phyloP scores from a whole-genome alignment of 2,888 invertebrate genomes.

The Coelinius sp. region DNA sequence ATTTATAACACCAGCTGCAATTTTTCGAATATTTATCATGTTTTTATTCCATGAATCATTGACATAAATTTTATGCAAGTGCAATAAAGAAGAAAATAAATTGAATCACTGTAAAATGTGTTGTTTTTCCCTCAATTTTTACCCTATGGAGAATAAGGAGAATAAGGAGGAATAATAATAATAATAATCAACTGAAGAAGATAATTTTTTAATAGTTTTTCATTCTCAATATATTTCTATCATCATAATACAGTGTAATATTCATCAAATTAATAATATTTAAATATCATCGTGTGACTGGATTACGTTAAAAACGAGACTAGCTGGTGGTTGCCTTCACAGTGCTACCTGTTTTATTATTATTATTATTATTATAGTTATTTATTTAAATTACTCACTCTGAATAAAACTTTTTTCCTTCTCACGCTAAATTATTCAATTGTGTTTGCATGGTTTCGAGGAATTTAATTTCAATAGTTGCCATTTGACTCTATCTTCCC shows the following conservation, averaged over 20 bases:
- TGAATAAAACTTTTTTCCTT: constrained; percentile 51
- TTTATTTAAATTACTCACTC: constrained; percentile 26
- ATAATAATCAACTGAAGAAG: background rate
- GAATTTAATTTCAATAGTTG: constrained; percentile 5
- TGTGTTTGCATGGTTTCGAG: background rate
- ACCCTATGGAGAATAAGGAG: background rate
- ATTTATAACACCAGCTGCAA: background rate
- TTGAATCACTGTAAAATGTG: background rate
- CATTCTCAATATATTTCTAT: constrained; percentile 66
- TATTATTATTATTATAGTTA: constrained; percentile 38
- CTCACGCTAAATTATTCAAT: constrained; percentile 30
- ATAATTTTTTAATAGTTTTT: constrained; percentile 33
- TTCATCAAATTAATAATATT: constrained; percentile 68
- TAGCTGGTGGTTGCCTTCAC: constrained; percentile 67
- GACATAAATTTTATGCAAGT: constrained; percentile 9
- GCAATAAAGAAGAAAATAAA: constrained; percentile 12
- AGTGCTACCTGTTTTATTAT: constrained; percentile 59
- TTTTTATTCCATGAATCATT: background rate
- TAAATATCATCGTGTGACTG: constrained; percentile 69
- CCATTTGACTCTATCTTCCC: constrained; percentile 35
- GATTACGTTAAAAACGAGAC: constrained; percentile 69
- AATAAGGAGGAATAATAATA: background rate
- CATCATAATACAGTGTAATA: constrained; percentile 68
- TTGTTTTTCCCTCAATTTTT: background rate
- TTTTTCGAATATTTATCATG: background rate